These are phyloP conservation scores for Sceloporus undulatus DNA, from an alignment of 2,113 vertebrate species.

Conservation along the genomic window DNA sequence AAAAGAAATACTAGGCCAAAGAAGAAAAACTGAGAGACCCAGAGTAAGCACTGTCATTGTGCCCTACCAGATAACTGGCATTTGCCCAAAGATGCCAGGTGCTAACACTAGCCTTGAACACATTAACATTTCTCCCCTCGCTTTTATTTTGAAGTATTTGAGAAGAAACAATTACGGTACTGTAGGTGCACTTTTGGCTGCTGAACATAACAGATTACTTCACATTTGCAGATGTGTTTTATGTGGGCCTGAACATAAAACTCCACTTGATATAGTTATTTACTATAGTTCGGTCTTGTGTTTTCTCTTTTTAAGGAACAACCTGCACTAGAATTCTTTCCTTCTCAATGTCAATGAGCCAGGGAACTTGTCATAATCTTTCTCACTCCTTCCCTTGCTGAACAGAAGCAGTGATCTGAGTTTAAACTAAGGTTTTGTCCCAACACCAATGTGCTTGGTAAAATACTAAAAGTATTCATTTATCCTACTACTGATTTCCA, in stretches of 20 bases:
- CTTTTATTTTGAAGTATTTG: background rate
- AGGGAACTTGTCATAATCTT: background rate
- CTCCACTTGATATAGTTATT: conserved; percentile 18
- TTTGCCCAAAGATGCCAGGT: background rate
- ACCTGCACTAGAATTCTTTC: too few relatives aligned
- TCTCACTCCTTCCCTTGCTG: background rate
- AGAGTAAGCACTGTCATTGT: background rate
- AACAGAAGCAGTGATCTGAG: background rate
- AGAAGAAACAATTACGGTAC: background rate
- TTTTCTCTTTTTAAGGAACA: conserved; percentile 30
- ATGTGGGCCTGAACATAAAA: conserved; percentile 28
- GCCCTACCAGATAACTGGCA: background rate
- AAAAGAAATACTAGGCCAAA: too few relatives aligned
- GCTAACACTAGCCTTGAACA: background rate
- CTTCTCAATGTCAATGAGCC: background rate
- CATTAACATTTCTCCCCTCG: background rate
- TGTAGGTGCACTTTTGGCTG: background rate
- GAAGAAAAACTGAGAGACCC: background rate
- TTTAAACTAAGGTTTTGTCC: background rate
- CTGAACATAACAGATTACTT: background rate
- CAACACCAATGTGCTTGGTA: background rate
- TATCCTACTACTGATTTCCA: background rate
- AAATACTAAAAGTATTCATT: background rate
- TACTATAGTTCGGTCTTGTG: background rate
- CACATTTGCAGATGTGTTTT: conserved; percentile 7